A percentile compares a stretch with the other conserved stretches of the same genome.
These are phyloP conservation scores for Tillus elongatus DNA, from an alignment of 2,888 invertebrate species.

Conservation along the genomic window DNA sequence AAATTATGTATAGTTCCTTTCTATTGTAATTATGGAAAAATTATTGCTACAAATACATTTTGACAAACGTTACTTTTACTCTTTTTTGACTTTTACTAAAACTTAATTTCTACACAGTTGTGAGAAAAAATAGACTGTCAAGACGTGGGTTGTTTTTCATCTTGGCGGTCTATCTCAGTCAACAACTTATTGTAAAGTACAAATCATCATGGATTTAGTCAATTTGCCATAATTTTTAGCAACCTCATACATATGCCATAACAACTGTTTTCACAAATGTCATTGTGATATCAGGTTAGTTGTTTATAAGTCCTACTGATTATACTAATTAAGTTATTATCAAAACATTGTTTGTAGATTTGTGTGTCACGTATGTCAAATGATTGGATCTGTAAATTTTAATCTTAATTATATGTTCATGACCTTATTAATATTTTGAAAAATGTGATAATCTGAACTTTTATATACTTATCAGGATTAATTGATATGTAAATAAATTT, in stretches of 20 bases:
- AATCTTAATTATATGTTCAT: slow-evolving; percentile 12
- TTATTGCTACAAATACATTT: no score
- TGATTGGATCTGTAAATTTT: no score
- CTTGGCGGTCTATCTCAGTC: no score
- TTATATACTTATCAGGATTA: slow-evolving; percentile 6
- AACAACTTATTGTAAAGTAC: no score
- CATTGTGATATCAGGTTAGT: slow-evolving; percentile 21
- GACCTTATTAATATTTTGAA: slow-evolving; percentile 15
- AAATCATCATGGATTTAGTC: slow-evolving; percentile 21
- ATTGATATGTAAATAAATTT: not conserved
- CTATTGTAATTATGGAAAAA: slow-evolving; percentile 24
- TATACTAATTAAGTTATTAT: no score
- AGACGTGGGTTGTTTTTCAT: no score
- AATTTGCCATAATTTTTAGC: slow-evolving; percentile 9
- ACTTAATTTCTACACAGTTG: no score
- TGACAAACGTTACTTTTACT: no score
- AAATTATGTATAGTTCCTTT: slow-evolving; percentile 23
- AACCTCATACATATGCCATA: slow-evolving; percentile 13
- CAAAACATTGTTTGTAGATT: no score
- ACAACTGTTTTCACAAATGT: slow-evolving; percentile 16
- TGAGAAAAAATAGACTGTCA: no score
- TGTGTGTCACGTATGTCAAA: no score
- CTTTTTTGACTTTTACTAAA: no score
- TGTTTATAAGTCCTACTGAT: slow-evolving; percentile 12
- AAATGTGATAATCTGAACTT: slow-evolving; percentile 19